Percentiles rank a stretch among this genome's conserved stretches.
Evolutionary conservation across 2,113 vertebrate species (phyloP).

Genomic region (Anoura caudifer): DNA sequence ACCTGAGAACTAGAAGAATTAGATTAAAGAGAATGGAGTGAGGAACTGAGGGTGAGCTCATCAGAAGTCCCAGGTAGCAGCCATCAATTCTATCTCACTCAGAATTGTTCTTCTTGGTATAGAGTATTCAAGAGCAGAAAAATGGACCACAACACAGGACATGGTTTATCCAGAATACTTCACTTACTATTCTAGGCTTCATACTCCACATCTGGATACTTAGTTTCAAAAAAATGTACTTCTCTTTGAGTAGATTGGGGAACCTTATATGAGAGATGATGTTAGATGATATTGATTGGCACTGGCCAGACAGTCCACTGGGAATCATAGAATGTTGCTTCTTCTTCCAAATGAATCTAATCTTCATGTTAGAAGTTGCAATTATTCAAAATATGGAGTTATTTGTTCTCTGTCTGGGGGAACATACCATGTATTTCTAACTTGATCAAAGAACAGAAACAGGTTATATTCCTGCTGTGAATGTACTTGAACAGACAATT

Average conservation of each 20-base stretch:
- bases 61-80: background rate
- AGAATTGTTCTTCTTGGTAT: background rate
- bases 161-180: no score
- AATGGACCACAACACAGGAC: no score
- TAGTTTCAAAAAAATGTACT: background rate
- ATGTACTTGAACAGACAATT: background rate
- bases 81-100: background rate
- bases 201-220: background rate
- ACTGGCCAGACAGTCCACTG: no score
- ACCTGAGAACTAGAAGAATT: background rate
- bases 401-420: background rate
- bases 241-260: background rate
- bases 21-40: background rate
- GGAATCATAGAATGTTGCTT: background rate
- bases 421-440: background rate
- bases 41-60: background rate
- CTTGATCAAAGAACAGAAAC: background rate
- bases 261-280: background rate
- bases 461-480: background rate
- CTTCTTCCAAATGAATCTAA: background rate
- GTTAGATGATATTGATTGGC: background rate
- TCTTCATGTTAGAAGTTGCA: background rate
- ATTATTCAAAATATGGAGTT: background rate
- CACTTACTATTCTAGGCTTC: no score
- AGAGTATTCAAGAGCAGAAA: no score